These are phyloP conservation scores for Hemiprocne comata DNA, from an alignment of 2,113 vertebrate species.

Conservation along the genomic window DNA sequence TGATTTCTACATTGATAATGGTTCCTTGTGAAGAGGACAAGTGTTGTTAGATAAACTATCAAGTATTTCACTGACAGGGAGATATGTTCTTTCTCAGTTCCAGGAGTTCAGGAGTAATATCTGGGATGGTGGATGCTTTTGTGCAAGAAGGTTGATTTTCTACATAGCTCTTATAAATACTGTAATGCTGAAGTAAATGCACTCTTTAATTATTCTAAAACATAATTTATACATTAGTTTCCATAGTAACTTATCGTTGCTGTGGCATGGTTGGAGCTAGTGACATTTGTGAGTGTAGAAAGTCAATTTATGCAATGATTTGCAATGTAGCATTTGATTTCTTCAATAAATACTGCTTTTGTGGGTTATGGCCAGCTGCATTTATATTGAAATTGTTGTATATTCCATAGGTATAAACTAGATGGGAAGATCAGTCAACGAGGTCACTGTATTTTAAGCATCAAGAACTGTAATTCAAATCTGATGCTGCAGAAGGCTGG, in stretches of 20 bases:
- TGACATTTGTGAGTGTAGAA: constrained; percentile 21
- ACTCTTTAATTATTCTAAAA: constrained; percentile 40
- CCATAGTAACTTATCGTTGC: constrained; percentile 55
- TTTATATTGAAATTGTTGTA: background rate
- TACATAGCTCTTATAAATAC: background rate
- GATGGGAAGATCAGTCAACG: background rate
- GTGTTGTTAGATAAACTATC: background rate
- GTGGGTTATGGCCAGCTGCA: background rate
- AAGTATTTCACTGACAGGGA: background rate
- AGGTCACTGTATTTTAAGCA: constrained; percentile 17
- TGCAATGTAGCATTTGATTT: background rate
- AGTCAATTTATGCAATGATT: constrained; percentile 18
- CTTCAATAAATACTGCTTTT: background rate
- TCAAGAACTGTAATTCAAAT: constrained; percentile 30
- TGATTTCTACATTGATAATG: background rate
- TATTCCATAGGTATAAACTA: background rate
- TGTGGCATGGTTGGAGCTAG: constrained; percentile 15
- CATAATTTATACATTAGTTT: constrained; percentile 56
- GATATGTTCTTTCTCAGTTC: background rate
- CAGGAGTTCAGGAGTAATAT: background rate
- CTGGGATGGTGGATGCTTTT: background rate
- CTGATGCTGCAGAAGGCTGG: constrained; percentile 7
- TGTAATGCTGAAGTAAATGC: background rate
- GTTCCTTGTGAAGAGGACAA: background rate
- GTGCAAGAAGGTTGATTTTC: background rate